Evolutionary conservation across 2,888 invertebrate species (phyloP).

Genomic region (Acanthococcus lagerstroemiae): DNA sequence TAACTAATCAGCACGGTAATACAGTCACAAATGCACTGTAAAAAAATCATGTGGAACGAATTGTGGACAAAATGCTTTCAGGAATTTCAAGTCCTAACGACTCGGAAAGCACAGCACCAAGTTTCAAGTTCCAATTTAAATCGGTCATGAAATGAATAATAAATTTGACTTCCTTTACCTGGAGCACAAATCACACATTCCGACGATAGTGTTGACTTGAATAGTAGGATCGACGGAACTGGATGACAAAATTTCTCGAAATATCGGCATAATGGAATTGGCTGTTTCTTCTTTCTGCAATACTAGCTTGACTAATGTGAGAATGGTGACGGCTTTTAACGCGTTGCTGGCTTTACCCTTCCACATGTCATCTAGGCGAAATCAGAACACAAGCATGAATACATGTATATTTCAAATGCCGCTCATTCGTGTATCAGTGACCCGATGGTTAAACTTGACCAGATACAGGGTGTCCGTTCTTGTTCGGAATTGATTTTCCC

Average conservation of each 20-base stretch:
- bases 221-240: conserved; percentile 14
- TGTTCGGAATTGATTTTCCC: not conserved
- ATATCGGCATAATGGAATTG: conserved; percentile 16
- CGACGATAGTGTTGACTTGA: conserved; percentile 18
- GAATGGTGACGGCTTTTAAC: conserved; percentile 15
- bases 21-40: not conserved
- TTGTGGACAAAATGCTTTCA: not conserved
- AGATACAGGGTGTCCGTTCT: not conserved
- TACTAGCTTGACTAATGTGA: conserved; percentile 16
- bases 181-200: conserved; percentile 22
- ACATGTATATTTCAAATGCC: too few species aligned
- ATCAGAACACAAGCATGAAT: not conserved
- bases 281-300: conserved; percentile 23
- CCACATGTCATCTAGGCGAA: not conserved
- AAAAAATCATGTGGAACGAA: not conserved
- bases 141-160: not conserved
- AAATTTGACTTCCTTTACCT: conserved; percentile 1
- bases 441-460: not conserved
- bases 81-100: not conserved
- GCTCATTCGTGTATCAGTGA: too few species aligned
- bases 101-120: not conserved
- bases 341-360: conserved; percentile 13
- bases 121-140: not conserved
- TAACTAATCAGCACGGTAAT: not conserved
- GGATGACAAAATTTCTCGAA: conserved; percentile 15